A percentile compares a stretch with the other conserved stretches of the same genome.
Evolutionary conservation across 2,113 vertebrate species (phyloP).

Genomic region (Dipodomys merriami): DNA sequence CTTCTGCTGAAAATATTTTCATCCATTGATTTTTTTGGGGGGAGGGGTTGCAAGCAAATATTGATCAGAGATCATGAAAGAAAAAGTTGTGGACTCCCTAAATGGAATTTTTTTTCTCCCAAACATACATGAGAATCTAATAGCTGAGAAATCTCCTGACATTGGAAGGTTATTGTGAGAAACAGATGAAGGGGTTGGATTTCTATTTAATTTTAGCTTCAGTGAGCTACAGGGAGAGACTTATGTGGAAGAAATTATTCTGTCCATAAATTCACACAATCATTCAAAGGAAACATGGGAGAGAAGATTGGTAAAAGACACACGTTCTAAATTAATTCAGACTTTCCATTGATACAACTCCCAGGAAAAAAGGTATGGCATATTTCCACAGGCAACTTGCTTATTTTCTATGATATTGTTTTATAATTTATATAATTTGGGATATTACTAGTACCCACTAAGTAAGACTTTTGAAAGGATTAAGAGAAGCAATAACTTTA

Average conservation of each 20-base stretch:
- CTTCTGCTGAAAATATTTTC: not conserved
- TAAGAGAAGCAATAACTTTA: not conserved
- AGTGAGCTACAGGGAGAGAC: not conserved
- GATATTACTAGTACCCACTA: not conserved
- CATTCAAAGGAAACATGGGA: not conserved
- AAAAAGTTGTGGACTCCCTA: not conserved
- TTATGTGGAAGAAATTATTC: not conserved
- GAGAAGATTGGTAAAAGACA: not conserved
- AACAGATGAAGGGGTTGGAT: not conserved
- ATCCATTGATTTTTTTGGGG: not conserved
- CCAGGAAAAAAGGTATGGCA: not conserved
- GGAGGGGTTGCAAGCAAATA: not conserved
- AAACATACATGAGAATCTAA: not conserved
- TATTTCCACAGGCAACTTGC: not conserved
- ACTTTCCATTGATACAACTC: not conserved
- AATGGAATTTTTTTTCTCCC: not conserved
- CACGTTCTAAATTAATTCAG: not conserved
- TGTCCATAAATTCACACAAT: not conserved
- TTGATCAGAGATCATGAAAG: not conserved
- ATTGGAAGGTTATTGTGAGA: not conserved
- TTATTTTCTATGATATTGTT: not conserved
- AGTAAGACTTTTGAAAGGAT: not conserved
- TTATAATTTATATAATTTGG: not conserved
- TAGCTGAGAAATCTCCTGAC: not conserved
- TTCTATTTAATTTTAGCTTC: not conserved